phyloP scores from a whole-genome alignment of 2,797 vertebrate genomes.

The Tamandua tetradactyla region DNA sequence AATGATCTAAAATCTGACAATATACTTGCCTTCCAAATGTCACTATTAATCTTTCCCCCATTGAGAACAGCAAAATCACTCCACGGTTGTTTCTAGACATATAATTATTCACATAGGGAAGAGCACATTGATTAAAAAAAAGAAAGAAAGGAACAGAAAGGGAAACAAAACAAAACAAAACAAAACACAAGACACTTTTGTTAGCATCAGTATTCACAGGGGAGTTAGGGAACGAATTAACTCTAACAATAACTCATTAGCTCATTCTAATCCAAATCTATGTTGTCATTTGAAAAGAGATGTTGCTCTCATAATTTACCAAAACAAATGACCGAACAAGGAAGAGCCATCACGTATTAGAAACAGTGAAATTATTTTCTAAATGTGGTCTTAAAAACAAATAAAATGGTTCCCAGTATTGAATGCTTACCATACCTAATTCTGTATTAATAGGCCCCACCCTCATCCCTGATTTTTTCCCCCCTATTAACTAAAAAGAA shows the following conservation, averaged over 20 bases:
- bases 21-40: slow-evolving; percentile 94
- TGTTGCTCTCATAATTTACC: slow-evolving; percentile 80
- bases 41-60: slow-evolving; percentile 99
- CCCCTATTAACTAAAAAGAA: background rate
- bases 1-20: slow-evolving; percentile 86
- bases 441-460: background rate
- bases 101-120: slow-evolving; percentile 90
- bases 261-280: slow-evolving; percentile 30
- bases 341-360: slow-evolving; percentile 78
- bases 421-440: slow-evolving; percentile 67
- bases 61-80: slow-evolving; percentile 97
- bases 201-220: slow-evolving; percentile 91
- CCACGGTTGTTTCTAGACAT: slow-evolving; percentile 97
- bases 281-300: slow-evolving; percentile 55
- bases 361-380: slow-evolving; percentile 75
- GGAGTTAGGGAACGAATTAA: slow-evolving; percentile 86
- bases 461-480: background rate
- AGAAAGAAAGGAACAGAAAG: background rate
- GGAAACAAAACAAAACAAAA: slow-evolving; percentile 71
- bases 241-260: slow-evolving; percentile 74
- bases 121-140: slow-evolving; percentile 85
- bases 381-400: slow-evolving; percentile 75
- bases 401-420: slow-evolving; percentile 70
- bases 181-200: slow-evolving; percentile 89
- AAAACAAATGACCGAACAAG: slow-evolving; percentile 80